phyloP scores from a whole-genome alignment of 2,113 vertebrate species.

The Thamnaconus septentrionalis region DNA sequence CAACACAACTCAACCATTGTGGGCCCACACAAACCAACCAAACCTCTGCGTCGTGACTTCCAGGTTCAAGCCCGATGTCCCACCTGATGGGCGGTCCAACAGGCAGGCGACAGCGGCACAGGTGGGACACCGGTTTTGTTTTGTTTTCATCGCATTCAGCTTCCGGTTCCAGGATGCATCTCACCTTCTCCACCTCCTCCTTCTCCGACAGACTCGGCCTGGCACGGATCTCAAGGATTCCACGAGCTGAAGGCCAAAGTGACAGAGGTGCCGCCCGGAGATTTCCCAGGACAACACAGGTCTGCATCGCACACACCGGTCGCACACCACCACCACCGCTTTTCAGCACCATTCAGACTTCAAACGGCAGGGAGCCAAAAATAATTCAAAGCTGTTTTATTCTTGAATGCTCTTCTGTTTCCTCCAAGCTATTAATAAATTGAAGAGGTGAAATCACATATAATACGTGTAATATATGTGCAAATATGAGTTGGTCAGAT shows the following conservation, averaged over 20 bases:
- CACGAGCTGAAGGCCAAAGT: conserved; percentile 90
- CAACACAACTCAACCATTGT: conserved; percentile 2
- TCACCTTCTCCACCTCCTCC: not conserved
- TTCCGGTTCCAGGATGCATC: not conserved
- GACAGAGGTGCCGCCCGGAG: conserved; percentile 80
- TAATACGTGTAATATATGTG: too few species aligned
- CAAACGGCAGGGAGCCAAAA: too few species aligned
- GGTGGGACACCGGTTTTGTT: conserved; percentile 44
- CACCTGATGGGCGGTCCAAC: conserved; percentile 63
- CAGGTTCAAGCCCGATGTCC: conserved; percentile 59
- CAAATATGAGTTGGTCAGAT: too few species aligned
- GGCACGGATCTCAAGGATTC: conserved; percentile 74
- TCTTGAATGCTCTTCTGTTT: too few species aligned
- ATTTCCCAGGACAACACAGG: conserved; percentile 50
- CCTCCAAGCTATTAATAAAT: too few species aligned
- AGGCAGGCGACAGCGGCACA: conserved; percentile 70
- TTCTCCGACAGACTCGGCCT: conserved; percentile 64
- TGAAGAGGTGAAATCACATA: too few species aligned
- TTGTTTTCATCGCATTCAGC: not conserved
- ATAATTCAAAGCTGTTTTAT: too few species aligned
- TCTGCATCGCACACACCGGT: conserved; percentile 17
- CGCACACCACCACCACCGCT: not conserved
- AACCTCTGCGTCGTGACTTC: conserved; percentile 17
- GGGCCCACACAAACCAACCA: not conserved
- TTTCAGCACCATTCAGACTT: not conserved